phyloP scores from a whole-genome alignment of 2,797 vertebrate genomes.

The Eurystomus glaucurus region DNA sequence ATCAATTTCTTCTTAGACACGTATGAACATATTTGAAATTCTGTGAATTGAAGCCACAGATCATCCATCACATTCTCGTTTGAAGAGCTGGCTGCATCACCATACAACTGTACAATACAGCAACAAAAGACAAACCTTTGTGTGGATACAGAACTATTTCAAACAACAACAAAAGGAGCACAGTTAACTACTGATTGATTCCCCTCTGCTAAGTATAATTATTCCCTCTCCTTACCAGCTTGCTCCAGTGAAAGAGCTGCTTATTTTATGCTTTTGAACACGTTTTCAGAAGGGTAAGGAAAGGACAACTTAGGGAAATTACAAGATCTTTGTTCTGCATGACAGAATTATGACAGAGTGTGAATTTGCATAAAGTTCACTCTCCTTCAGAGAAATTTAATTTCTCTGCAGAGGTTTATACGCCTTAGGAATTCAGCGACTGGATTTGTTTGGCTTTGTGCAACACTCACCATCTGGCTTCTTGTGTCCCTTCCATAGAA shows the following conservation, averaged over 20 bases:
- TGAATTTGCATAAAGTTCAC: slow-evolving; percentile 50
- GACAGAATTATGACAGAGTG: slow-evolving; percentile 39
- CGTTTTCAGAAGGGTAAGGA: background rate
- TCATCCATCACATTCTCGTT: background rate
- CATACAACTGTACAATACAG: background rate
- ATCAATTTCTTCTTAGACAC: slow-evolving; percentile 14
- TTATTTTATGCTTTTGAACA: slow-evolving; percentile 45
- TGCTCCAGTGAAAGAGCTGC: background rate
- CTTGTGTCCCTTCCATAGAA: slow-evolving; percentile 47
- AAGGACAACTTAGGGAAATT: slow-evolving; percentile 48
- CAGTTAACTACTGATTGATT: slow-evolving; percentile 29
- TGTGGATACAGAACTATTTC: background rate
- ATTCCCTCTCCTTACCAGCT: background rate
- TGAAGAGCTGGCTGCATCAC: background rate
- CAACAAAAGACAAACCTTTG: background rate
- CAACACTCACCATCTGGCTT: slow-evolving; percentile 65
- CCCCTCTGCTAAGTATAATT: background rate
- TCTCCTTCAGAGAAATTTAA: slow-evolving; percentile 47
- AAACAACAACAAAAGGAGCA: slow-evolving; percentile 9
- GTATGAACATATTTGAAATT: background rate
- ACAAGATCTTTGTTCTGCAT: slow-evolving; percentile 54
- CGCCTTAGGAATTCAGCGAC: slow-evolving; percentile 57
- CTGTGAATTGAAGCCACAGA: background rate
- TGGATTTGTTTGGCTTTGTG: slow-evolving; percentile 60
- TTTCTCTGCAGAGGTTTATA: slow-evolving; percentile 62